Evolutionary conservation across 2,113 vertebrate genomes (phyloP).

Genomic region (Rhadina sibilatrix): DNA sequence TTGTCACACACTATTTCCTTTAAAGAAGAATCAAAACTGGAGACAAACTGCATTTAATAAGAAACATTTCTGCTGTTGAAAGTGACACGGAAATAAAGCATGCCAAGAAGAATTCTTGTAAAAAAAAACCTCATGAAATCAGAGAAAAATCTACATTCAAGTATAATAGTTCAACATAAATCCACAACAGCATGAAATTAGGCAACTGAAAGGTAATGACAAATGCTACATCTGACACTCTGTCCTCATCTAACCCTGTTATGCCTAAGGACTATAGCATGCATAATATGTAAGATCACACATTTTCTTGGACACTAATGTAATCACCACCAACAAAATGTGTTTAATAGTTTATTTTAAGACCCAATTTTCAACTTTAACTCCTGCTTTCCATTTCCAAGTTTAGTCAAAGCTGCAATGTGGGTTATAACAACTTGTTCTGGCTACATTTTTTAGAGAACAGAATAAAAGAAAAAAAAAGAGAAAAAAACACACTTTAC

Average conservation of each 20-base stretch:
- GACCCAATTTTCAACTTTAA: neutral
- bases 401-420: neutral
- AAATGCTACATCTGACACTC: neutral
- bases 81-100: constrained; percentile 13
- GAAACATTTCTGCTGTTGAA: neutral
- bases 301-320: constrained; percentile 3
- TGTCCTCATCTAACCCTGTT: constrained; percentile 14
- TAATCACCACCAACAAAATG: constrained; percentile 1
- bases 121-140: neutral
- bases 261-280: neutral
- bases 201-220: constrained; percentile 31
- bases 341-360: neutral
- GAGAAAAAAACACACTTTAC: neutral
- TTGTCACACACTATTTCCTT: neutral
- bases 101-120: neutral
- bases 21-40: neutral
- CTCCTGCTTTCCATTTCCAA: neutral
- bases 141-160: neutral
- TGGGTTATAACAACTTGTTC: neutral
- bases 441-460: neutral
- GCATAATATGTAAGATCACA: neutral
- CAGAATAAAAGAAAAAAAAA: neutral
- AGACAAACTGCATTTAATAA: neutral
- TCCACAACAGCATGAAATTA: neutral
- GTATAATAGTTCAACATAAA: neutral